Conservation (phyloP, 1,140 invertebrate genomes). For the Caenorhabditis briggsae region DNA sequence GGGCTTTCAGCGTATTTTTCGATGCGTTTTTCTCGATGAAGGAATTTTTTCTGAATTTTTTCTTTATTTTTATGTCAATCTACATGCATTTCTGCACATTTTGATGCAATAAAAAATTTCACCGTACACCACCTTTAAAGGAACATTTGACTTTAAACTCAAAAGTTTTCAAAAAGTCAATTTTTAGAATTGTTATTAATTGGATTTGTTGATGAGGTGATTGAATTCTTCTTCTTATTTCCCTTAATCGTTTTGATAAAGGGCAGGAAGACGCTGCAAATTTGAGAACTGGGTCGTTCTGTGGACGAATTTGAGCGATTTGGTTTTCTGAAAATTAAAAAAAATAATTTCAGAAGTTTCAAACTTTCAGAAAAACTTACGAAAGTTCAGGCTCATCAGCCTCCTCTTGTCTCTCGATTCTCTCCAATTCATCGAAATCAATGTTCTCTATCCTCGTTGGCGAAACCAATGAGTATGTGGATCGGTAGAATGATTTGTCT, state of each 20-base stretch:
- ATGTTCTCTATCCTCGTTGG: conserved; percentile 50
- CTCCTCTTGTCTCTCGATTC: conserved; percentile 51
- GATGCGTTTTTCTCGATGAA: too few species aligned
- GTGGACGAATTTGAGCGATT: conserved; percentile 33
- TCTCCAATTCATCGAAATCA: conserved; percentile 53
- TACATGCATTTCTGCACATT: too few species aligned
- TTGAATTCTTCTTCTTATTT: conserved; percentile 58
- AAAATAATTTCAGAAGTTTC: background rate
- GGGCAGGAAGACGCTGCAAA: conserved; percentile 40
- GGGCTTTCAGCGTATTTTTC: too few species aligned
- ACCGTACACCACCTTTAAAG: too few species aligned
- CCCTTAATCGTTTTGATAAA: conserved; percentile 61
- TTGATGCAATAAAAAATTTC: too few species aligned
- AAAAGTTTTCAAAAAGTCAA: background rate
- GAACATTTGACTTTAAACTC: background rate
- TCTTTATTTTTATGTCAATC: too few species aligned
- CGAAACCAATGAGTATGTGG: conserved; percentile 59
- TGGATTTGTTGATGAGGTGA: background rate
- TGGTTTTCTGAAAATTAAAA: conserved; percentile 32
- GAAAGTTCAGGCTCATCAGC: background rate
- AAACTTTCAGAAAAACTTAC: background rate
- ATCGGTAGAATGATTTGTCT: conserved; percentile 63
- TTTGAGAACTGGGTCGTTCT: conserved; percentile 46
- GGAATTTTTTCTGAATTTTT: too few species aligned
- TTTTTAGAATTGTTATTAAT: conserved; percentile 24